Percentiles rank a stretch among this genome's conserved stretches.
Conservation (phyloP, 64 coral and sea anemone genomes). For the Trachythela sp. region DNA sequence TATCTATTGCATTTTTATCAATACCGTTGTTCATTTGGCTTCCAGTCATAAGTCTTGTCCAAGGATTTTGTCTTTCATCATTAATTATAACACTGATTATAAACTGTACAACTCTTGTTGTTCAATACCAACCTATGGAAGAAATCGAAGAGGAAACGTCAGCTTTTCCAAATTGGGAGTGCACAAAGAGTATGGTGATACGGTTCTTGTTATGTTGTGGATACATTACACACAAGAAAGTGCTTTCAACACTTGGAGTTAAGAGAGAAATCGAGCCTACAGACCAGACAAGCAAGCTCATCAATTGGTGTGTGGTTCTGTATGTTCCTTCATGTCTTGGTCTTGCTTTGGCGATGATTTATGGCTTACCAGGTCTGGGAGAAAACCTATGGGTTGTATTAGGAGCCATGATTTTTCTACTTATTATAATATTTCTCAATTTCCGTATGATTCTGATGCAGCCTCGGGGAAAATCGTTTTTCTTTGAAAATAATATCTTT, state of each 20-base stretch:
- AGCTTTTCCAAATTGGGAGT: conserved; percentile 13
- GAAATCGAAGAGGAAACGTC: background rate
- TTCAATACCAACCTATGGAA: background rate
- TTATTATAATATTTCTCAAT: background rate
- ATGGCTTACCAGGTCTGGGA: background rate
- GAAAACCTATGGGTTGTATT: background rate
- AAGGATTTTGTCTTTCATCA: background rate
- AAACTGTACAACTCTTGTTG: background rate
- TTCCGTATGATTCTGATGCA: conserved; percentile 8
- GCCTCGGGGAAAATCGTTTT: background rate
- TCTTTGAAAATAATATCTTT: background rate
- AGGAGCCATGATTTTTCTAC: background rate
- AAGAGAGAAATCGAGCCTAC: background rate
- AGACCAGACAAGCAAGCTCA: background rate
- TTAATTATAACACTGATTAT: background rate
- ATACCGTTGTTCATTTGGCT: background rate
- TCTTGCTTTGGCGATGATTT: background rate
- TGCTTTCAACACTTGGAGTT: background rate
- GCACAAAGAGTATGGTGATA: background rate
- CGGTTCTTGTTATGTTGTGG: background rate
- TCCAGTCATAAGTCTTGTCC: background rate
- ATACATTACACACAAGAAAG: conserved; percentile 5
- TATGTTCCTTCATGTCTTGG: background rate
- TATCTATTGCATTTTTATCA: background rate
- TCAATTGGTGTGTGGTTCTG: background rate